Base-by-base conservation (phyloP, 2,797 vertebrate species). In the Premnoplex brunnescens region DNA sequence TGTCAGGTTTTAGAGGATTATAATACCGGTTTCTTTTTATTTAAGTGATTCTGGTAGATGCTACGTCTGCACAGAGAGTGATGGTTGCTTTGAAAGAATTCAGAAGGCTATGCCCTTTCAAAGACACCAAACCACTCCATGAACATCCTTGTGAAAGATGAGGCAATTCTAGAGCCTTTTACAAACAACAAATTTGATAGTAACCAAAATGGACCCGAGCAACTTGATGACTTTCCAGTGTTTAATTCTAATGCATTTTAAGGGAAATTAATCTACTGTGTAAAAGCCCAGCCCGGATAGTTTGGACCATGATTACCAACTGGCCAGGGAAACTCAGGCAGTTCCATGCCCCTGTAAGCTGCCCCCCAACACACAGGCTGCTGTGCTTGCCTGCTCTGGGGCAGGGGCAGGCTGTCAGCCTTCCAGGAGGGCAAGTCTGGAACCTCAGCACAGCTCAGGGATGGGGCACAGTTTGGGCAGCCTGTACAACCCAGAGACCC, bases 91-190 rank as follows among this genome's bases (percentile, higher is more conserved):
- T 86, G 79, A 64, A 79, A 92, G 55, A 51, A 77, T 55, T 46
- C 55, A 49, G 49, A 82, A 90, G 80, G 60, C 62, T 85, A 51
- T 68, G 62, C 58, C 73, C 79, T 92, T 92, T 94, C 74, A 55
- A 62, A 88, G 11, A 24, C 7, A 91, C 60, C 79, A 78, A 73
- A 73, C 48, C 58, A 66, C 58, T 92, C 82, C 18, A 46, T 75
- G 91, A 88, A 91, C 9, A 26, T 60, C 82, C 52, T 54, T 84
- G 82, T 84, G 73, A 94, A 92, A 83, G 69, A 92, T 52, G 46
- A 88, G 62, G 81, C 87, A 81, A 36, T 86, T 85, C 72, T 86
- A 75, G 66, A 81, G 73, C 78, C 22, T 78, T 88, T 80, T 66
- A 78, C 48, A 81, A 92, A 93, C 82, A 89, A 75, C 5, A 1